Evolutionary conservation across 1,140 invertebrate species (phyloP).

Genomic region (Drosophila lowei): DNA sequence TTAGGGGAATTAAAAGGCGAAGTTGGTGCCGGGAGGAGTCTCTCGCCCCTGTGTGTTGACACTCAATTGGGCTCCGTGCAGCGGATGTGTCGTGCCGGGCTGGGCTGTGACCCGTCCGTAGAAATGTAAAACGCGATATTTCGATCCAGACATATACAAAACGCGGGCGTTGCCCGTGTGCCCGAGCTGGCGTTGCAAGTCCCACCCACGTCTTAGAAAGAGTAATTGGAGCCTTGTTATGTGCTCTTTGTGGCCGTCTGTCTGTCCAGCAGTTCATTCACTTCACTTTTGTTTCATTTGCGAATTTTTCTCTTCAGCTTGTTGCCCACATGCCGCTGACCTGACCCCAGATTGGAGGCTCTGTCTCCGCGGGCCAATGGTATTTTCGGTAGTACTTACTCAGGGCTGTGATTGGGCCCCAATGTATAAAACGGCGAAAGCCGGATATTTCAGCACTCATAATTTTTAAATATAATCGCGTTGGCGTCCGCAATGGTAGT

Average conservation of each 20-base stretch:
- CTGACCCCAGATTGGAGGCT: not conserved
- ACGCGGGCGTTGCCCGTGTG: constrained; percentile 15
- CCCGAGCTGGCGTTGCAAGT: not conserved
- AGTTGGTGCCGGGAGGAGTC: not conserved
- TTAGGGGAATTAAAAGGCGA: constrained; percentile 58
- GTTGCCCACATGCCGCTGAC: not conserved
- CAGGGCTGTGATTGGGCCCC: constrained; percentile 90
- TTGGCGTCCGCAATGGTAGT: constrained; percentile 48
- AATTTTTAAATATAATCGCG: constrained; percentile 34
- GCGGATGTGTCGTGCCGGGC: constrained; percentile 10
- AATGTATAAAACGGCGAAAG: constrained; percentile 88
- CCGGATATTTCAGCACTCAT: constrained; percentile 70
- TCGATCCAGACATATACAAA: constrained; percentile 33
- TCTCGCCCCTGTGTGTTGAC: constrained; percentile 5
- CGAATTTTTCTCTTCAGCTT: constrained; percentile 2
- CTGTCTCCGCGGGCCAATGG: not conserved
- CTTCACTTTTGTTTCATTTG: constrained; percentile 10
- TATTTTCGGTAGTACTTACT: constrained; percentile 84
- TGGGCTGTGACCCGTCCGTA: not conserved
- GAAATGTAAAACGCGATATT: constrained; percentile 56
- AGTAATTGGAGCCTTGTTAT: constrained; percentile 31
- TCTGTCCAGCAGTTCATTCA: constrained; percentile 11
- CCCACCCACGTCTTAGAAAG: constrained; percentile 6
- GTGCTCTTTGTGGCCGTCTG: not conserved
- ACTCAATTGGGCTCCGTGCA: constrained; percentile 29